Evolutionary conservation across 2,113 vertebrate species (phyloP).

Genomic region (Cyprinus carpio): DNA sequence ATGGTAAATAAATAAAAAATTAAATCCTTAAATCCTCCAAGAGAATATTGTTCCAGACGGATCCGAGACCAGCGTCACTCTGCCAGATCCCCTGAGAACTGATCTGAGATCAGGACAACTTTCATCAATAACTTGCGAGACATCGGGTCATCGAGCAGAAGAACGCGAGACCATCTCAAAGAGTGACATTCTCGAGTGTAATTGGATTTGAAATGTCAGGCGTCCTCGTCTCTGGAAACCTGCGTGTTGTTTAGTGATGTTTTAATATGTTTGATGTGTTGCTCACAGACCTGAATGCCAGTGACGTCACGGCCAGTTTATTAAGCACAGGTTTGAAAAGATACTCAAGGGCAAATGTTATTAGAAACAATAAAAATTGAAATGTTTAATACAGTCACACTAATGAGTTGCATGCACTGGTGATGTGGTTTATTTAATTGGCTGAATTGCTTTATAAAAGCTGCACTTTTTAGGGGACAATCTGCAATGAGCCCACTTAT

Average conservation of each 20-base stretch:
- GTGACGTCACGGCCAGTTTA: not conserved
- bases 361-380: no score
- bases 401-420: no score
- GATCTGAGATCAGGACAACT: not conserved
- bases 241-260: not conserved
- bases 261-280: constrained; percentile 49
- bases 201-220: constrained; percentile 19
- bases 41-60: not conserved
- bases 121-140: not conserved
- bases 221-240: not conserved
- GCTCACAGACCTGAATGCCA: not conserved
- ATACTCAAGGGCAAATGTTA: no score
- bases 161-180: not conserved
- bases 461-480: no score
- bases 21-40: not conserved
- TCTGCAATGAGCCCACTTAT: no score
- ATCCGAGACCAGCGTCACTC: not conserved
- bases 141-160: not conserved
- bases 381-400: no score
- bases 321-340: not conserved
- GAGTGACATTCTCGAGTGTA: not conserved
- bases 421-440: no score
- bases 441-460: no score
- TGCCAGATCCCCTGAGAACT: not conserved
- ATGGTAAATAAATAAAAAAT: not conserved